Conservation (phyloP, 2,113 vertebrate species). For the Mandrillus leucophaeus region DNA sequence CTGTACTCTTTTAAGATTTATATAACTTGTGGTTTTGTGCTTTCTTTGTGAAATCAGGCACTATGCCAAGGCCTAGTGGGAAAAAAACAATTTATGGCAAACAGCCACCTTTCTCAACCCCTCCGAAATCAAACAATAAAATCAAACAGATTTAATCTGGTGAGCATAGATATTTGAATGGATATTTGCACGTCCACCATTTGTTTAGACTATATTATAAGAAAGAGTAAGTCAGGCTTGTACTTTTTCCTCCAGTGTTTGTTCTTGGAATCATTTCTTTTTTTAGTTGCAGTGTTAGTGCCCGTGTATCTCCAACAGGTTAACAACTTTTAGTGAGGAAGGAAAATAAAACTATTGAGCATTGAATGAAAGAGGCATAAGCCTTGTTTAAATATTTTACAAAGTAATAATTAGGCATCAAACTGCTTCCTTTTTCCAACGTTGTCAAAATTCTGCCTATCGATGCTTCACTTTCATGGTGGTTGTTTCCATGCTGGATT, state of each 20-base stretch:
- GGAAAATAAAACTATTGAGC: slow-evolving; percentile 56
- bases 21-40: background rate
- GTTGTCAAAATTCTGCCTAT: background rate
- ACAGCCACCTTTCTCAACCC: background rate
- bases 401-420: background rate
- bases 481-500: background rate
- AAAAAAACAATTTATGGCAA: background rate
- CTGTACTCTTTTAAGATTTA: background rate
- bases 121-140: background rate
- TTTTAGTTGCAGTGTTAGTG: background rate
- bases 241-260: background rate
- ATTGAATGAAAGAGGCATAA: slow-evolving; percentile 49
- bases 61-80: background rate
- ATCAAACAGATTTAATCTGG: background rate
- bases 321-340: slow-evolving; percentile 11
- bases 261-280: background rate
- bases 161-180: slow-evolving; percentile 3
- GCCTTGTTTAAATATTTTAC: slow-evolving; percentile 50
- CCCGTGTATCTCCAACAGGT: background rate
- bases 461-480: background rate
- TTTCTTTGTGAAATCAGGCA: background rate
- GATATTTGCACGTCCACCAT: slow-evolving; percentile 7
- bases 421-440: slow-evolving; percentile 6
- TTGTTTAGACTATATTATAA: slow-evolving; percentile 17
- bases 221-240: slow-evolving; percentile 13